Percentiles rank a stretch among this genome's conserved stretches.
Conservation (phyloP, 1,140 invertebrate genomes). For the Trichonephila clavipes region DNA sequence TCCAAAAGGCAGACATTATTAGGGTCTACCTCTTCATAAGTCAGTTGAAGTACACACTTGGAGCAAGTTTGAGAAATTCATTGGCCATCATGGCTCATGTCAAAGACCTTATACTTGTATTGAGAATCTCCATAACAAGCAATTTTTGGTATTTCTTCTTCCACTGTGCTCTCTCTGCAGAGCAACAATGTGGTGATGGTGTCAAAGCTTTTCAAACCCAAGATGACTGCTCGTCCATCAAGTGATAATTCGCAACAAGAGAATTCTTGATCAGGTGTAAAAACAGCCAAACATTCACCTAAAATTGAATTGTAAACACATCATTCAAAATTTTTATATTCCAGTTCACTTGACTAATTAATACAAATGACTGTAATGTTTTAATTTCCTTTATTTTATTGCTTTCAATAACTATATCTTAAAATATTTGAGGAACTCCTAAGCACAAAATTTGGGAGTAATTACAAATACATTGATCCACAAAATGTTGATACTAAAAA, state of each 20-base stretch:
- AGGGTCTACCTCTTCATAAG: neutral
- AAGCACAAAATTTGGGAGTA: too few species aligned
- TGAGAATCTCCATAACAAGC: slow-evolving; percentile 80
- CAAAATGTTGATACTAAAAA: too few species aligned
- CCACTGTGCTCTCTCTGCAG: slow-evolving; percentile 77
- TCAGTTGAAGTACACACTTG: neutral
- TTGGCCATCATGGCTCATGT: slow-evolving; percentile 78
- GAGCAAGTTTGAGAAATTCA: slow-evolving; percentile 19
- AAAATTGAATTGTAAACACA: slow-evolving; percentile 52
- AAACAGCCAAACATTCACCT: slow-evolving; percentile 89
- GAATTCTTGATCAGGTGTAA: slow-evolving; percentile 88
- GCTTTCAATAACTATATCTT: too few species aligned
- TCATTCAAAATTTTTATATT: too few species aligned
- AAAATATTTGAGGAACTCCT: too few species aligned
- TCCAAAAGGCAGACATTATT: neutral
- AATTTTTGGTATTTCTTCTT: slow-evolving; percentile 77
- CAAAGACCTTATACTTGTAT: slow-evolving; percentile 80
- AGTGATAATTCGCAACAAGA: slow-evolving; percentile 88
- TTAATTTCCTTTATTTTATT: too few species aligned
- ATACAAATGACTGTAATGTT: too few species aligned
- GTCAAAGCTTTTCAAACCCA: slow-evolving; percentile 83
- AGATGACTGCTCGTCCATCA: slow-evolving; percentile 86
- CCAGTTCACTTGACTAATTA: too few species aligned
- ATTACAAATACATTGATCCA: too few species aligned
- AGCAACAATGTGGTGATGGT: slow-evolving; percentile 85